Base-by-base conservation (phyloP, 1,140 invertebrate genomes). In the Bursaphelenchus mucronatus region DNA sequence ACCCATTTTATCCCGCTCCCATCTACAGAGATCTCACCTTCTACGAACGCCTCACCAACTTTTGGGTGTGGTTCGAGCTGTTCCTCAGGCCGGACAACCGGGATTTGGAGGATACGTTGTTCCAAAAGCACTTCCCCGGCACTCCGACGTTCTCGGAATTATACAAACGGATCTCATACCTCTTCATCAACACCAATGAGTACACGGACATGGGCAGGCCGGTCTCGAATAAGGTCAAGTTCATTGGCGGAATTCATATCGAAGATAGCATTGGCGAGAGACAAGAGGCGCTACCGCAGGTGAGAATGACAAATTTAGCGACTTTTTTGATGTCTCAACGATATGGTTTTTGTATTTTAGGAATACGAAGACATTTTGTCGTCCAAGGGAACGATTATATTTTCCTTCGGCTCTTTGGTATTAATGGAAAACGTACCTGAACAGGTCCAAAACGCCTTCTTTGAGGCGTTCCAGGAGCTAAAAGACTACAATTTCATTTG, bases 391-490 rank as follows among this genome's bases (percentile, higher is more conserved):
- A 50, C 53, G 13, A 66, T 73, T 41, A 8, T 73, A 9, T 68
- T 73, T 46, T 73, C 71, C 21, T 73, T 73, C 50, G 71, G 71
- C 8, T 73, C 71, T 1, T 50, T 73, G 43, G 46, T 71, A n/a
- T 57, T 61, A 39, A 73, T 71, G 3, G 40, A 43, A 11, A n/a
- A 41, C 17, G 67, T 73, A n/a, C 71, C 71, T 9, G 19, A 17
- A 5, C 8, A 39, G 13, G 17, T 61, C 5, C 58, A 74, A 46
- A 3, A 19, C 13, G 55, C n/a, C 8, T 53, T 73, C 19, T 19
- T 75, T 15, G 43, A 63, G 11, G 67, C 71, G 6, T 73, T 73
- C 57, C 45, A 19, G 8, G 13, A 45, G 17, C 70, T 73, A 15
- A 50, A 59, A n/a, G 39, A 74, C 4, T 75, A 73, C 56, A 73